Evolutionary conservation across 2,113 vertebrate genomes (phyloP).

Genomic region (Illadopsis cleaveri): DNA sequence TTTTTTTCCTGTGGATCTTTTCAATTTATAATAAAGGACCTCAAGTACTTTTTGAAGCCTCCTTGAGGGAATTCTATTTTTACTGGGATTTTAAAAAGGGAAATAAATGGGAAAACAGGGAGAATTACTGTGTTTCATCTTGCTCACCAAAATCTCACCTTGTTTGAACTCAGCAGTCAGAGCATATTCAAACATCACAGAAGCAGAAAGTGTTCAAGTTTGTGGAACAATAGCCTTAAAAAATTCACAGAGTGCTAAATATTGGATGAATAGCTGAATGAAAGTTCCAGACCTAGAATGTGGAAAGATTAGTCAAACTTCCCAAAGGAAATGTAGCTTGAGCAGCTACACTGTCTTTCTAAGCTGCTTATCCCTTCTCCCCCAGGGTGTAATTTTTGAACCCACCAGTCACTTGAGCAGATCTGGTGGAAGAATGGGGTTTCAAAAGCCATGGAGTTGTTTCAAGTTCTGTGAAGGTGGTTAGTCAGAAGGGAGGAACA

Average conservation of each 20-base stretch:
- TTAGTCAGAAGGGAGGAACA: rapidly evolving
- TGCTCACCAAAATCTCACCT: background rate
- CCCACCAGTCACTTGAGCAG: background rate
- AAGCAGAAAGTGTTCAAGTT: background rate
- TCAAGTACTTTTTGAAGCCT: background rate
- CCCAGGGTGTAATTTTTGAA: background rate
- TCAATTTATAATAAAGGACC: background rate
- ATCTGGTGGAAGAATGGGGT: rapidly evolving
- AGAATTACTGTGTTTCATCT: background rate
- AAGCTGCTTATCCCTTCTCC: background rate
- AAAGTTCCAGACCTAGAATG: background rate
- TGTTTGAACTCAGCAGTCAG: background rate
- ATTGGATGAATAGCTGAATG: background rate
- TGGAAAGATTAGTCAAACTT: background rate
- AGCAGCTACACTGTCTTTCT: background rate
- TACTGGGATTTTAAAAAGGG: background rate
- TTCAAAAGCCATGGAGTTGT: background rate
- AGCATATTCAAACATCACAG: background rate
- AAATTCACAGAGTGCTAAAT: background rate
- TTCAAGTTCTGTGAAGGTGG: background rate
- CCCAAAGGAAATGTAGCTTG: background rate
- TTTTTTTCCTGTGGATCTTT: background rate
- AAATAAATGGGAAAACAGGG: background rate
- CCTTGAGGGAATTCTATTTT: background rate
- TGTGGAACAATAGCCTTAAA: background rate